Base-by-base conservation (phyloP, 1,140 invertebrate species). In the Musca vetustissima region DNA sequence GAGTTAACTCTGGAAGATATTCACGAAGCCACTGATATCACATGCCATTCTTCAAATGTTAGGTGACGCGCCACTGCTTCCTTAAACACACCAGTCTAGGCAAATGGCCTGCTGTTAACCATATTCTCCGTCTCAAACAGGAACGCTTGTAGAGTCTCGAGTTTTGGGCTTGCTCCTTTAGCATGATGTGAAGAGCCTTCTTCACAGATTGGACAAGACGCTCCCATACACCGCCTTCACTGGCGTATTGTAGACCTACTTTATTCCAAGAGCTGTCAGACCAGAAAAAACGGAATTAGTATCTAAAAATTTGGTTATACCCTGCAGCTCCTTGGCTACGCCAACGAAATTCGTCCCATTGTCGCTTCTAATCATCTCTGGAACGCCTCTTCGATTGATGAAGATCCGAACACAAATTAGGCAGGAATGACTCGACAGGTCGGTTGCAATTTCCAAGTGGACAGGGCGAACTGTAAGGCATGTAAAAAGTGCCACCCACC, bases 401-500 rank as follows among this genome's bases (percentile, higher is more conserved):
- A 85, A 85, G 17, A 82, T 70, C 19, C 72, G 49, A 13, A 84
- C 73, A 13, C 76, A 74, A 11, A 0, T 72, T 1, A 85, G 47
- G 66, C 84, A 84, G 6, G 74, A 73, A 19, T 83, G 78, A 0
- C 79, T 76, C 1, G 76, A 72, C 1, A 83, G 74, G 7, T 1
- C 71, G 43, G 52, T 79, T 73, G 76, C 79, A 75, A 32, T 69
- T 32, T 24, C 78, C 75, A 28, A 47, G 64, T 83, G 81, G 19
- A 83, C 64, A 0, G 80, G 80, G 13, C 74, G 72, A 0, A 74
- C 82, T 0, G 74, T 69, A 0, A 76, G 55, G 66, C 83, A 84
- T 0, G 81, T 77, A 61, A 84, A 84, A 11, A 83, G 15, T 8
- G 75, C 74, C 9, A 85, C 73, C 52, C 79, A 85, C 13, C 69